Evolutionary conservation across 2,797 vertebrate species (phyloP).

Genomic region (Pantherophis alleghaniensis): DNA sequence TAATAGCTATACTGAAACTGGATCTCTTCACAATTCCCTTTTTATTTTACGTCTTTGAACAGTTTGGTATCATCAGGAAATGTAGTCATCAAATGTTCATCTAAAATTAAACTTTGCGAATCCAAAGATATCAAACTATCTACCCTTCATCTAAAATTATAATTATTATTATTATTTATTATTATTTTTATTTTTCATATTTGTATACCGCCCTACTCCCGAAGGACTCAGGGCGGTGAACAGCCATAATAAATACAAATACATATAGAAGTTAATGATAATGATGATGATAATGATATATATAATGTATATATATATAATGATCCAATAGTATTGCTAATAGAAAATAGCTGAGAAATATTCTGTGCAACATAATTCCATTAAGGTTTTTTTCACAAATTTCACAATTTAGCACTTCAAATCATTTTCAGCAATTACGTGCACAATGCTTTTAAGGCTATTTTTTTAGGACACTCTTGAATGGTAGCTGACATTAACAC

Average conservation of each 20-base stretch:
- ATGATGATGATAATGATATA: no score
- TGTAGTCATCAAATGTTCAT: neutral
- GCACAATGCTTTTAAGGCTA: neutral
- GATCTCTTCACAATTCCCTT: neutral
- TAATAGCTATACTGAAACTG: neutral
- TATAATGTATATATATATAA: no score
- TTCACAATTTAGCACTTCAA: neutral
- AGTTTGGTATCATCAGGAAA: neutral
- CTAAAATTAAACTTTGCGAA: neutral
- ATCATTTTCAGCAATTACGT: neutral
- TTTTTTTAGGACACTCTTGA: neutral
- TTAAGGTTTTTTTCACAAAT: neutral
- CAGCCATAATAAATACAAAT: no score
- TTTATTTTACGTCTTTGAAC: neutral
- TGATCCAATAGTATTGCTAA: neutral
- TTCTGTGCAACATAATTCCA: neutral
- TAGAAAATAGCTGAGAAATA: neutral
- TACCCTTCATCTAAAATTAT: neutral
- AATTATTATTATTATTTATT: no score
- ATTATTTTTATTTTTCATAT: no score
- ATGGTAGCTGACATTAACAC: slow-evolving; percentile 13
- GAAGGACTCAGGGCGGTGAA: no score
- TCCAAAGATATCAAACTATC: neutral
- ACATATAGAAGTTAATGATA: no score
- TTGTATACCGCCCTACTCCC: no score